These are phyloP conservation scores for Oncorhynchus clarkii DNA, from an alignment of 2,113 vertebrate species.

Conservation along the genomic window DNA sequence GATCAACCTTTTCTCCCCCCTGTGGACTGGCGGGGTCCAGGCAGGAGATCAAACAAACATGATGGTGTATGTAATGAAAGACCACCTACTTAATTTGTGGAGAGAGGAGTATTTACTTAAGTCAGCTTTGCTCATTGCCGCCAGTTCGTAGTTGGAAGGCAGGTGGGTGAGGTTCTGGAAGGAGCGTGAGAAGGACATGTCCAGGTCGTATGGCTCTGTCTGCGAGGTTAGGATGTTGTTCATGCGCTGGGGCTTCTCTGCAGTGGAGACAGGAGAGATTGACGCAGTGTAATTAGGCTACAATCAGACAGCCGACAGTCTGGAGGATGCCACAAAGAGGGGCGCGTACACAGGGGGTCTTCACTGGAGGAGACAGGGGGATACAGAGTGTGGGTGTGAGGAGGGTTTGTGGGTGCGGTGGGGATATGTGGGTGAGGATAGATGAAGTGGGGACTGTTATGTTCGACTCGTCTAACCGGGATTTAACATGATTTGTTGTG, in stretches of 20 bases:
- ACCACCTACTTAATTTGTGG: constrained; percentile 83
- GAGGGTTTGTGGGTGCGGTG: not conserved
- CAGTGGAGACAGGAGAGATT: constrained; percentile 14
- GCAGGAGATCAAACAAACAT: not conserved
- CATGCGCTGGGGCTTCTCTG: constrained; percentile 87
- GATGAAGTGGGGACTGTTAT: not conserved
- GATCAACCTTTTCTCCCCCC: constrained; percentile 24
- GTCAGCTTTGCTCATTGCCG: constrained; percentile 79
- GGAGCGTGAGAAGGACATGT: constrained; percentile 93
- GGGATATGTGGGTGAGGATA: not conserved
- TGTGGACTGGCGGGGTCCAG: not conserved
- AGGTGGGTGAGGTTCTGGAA: constrained; percentile 97
- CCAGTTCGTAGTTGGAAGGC: constrained; percentile 89
- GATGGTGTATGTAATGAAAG: constrained; percentile 1
- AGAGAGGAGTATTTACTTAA: constrained; percentile 89
- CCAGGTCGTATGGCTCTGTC: constrained; percentile 93
- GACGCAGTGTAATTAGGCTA: constrained; percentile 25
- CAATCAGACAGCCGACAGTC: constrained; percentile 2
- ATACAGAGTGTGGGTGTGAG: not conserved
- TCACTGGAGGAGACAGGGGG: not conserved
- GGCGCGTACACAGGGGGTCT: constrained; percentile 23
- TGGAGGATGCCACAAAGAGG: not conserved
- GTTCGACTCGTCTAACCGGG: not conserved
- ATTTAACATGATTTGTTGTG: not conserved
- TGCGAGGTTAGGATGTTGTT: constrained; percentile 98